phyloP scores from a whole-genome alignment of 1,140 invertebrate genomes.

The Homalodisca vitripennis region DNA sequence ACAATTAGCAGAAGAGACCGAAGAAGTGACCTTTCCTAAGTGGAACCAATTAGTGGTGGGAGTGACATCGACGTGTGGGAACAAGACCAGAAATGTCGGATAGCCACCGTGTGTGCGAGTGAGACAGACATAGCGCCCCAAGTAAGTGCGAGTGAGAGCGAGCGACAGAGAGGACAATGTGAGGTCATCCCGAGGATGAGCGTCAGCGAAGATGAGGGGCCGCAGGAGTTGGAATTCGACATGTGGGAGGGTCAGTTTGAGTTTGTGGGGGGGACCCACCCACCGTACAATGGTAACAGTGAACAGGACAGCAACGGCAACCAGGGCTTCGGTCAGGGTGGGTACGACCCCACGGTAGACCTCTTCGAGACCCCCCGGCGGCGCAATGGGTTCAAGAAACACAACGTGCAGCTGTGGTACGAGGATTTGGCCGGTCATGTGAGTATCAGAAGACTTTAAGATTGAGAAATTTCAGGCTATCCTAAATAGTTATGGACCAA shows the following conservation, averaged over 20 bases:
- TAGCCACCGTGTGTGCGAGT: neutral
- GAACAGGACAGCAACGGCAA: constrained; percentile 35
- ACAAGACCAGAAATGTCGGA: too few species aligned
- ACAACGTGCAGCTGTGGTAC: constrained; percentile 54
- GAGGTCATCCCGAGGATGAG: constrained; percentile 30
- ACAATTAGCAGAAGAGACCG: too few species aligned
- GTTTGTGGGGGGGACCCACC: constrained; percentile 59
- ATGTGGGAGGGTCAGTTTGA: constrained; percentile 86
- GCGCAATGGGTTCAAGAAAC: constrained; percentile 56
- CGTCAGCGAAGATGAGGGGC: constrained; percentile 37
- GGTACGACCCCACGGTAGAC: constrained; percentile 47
- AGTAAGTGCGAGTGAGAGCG: neutral
- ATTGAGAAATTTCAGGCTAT: too few species aligned
- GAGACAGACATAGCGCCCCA: neutral
- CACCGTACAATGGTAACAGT: constrained; percentile 30
- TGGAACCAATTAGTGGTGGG: too few species aligned
- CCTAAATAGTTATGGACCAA: too few species aligned
- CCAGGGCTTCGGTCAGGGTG: constrained; percentile 47
- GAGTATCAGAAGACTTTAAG: too few species aligned
- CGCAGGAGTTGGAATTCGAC: constrained; percentile 62
- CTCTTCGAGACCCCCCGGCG: constrained; percentile 49
- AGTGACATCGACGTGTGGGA: too few species aligned
- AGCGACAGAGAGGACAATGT: neutral
- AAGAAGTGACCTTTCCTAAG: too few species aligned
- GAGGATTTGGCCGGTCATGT: constrained; percentile 57